A percentile compares a stretch with the other conserved stretches of the same genome.
These are phyloP conservation scores for Drosophila differens DNA, from an alignment of 2,888 invertebrate species.

Conservation along the genomic window DNA sequence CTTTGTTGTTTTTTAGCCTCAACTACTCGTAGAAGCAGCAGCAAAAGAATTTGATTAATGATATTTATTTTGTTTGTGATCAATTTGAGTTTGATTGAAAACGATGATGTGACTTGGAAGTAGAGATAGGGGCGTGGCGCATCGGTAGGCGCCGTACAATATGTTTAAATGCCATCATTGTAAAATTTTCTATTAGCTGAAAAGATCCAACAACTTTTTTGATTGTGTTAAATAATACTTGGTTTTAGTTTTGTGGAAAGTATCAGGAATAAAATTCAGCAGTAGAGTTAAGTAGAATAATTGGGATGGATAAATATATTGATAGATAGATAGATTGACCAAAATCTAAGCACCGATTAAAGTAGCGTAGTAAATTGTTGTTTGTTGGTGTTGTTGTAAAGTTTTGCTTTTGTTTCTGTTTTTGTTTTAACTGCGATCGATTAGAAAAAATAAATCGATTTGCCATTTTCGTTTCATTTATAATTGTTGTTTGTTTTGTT, in stretches of 20 bases:
- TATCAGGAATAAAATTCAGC: slow-evolving; percentile 70
- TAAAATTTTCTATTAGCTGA: slow-evolving; percentile 55
- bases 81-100: slow-evolving; percentile 22
- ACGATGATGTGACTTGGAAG: slow-evolving; percentile 62
- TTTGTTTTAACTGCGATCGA: slow-evolving; percentile 31
- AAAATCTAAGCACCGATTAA: slow-evolving; percentile 68
- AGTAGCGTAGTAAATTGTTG: slow-evolving; percentile 45
- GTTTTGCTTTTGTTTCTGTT: slow-evolving; percentile 11
- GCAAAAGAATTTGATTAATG: slow-evolving; percentile 30
- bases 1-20: slow-evolving; percentile 47
- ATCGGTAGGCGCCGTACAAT: slow-evolving; percentile 36
- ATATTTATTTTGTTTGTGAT: slow-evolving; percentile 26
- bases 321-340: slow-evolving; percentile 17
- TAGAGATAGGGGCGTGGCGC: slow-evolving; percentile 43
- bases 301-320: slow-evolving; percentile 15
- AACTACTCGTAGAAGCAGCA: slow-evolving; percentile 55
- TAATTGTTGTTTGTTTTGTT: slow-evolving; percentile 3
- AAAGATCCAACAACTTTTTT: slow-evolving; percentile 57
- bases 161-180: slow-evolving; percentile 75
- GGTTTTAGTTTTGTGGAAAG: slow-evolving; percentile 54
- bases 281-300: slow-evolving; percentile 32
- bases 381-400: background rate
- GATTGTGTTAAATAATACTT: slow-evolving; percentile 79
- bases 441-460: slow-evolving; percentile 58
- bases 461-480: slow-evolving; percentile 44